phyloP scores from a whole-genome alignment of 2,113 vertebrate species.

The Poecile atricapillus region DNA sequence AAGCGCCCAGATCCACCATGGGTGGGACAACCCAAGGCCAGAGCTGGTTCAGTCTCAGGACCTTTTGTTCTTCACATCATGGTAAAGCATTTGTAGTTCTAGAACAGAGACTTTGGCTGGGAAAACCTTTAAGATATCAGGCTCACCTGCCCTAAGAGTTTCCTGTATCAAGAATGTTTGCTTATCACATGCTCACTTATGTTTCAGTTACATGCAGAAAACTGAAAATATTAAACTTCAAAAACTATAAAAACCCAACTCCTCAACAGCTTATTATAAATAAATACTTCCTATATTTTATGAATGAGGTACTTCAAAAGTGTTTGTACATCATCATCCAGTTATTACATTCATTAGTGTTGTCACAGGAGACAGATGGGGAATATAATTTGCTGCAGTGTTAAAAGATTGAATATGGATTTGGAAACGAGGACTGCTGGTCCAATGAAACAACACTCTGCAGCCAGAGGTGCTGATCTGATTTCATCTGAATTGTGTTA shows the following conservation, averaged over 20 bases:
- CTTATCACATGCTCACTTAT: background rate
- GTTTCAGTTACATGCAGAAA: background rate
- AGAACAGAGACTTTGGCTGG: background rate
- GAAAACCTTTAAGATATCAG: background rate
- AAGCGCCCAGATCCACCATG: fast-evolving
- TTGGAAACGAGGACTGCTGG: background rate
- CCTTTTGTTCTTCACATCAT: background rate
- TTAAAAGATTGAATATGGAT: conserved; percentile 32
- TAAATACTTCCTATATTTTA: background rate
- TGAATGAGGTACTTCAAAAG: conserved; percentile 1
- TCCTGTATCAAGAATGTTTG: background rate
- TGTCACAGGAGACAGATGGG: background rate
- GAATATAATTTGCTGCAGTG: conserved; percentile 32
- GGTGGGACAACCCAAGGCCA: background rate
- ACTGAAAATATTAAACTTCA: background rate
- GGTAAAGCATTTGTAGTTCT: background rate
- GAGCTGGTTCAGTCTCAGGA: background rate
- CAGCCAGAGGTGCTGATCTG: conserved; percentile 50
- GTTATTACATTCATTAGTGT: background rate
- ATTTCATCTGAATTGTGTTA: conserved; percentile 52
- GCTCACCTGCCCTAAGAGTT: background rate
- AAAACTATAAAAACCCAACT: background rate
- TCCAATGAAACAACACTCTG: conserved; percentile 20
- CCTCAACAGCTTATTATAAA: background rate
- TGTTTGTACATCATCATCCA: background rate